phyloP scores from a whole-genome alignment of 2,113 vertebrate species.

The Mixornis gularis region DNA sequence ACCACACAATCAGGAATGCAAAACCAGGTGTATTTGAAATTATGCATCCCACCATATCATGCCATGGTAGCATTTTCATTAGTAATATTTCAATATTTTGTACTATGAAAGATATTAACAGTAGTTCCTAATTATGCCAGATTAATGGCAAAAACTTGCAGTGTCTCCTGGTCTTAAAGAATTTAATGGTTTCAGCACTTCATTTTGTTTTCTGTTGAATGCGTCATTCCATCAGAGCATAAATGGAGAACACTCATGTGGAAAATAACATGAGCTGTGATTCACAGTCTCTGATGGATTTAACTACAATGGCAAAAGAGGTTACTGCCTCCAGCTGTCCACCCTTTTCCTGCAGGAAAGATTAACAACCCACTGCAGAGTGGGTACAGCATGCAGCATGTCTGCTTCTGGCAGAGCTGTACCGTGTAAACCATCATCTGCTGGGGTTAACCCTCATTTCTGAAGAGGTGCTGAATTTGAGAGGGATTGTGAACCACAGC shows the following conservation, averaged over 20 bases:
- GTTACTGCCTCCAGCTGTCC: conserved; percentile 56
- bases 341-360: not conserved
- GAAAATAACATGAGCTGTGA: conserved; percentile 45
- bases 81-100: not conserved
- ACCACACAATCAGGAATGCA: not conserved
- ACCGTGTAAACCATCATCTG: not conserved
- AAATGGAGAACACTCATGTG: conserved; percentile 29
- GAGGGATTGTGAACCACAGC: not conserved
- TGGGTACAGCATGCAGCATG: rapidly evolving
- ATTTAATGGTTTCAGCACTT: conserved; percentile 21
- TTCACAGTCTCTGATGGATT: conserved; percentile 43
- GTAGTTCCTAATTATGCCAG: not conserved
- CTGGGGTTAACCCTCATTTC: not conserved
- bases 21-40: not conserved
- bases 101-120: not conserved
- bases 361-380: not conserved
- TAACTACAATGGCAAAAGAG: conserved; percentile 37
- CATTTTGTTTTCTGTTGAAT: conserved; percentile 36
- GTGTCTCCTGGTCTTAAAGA: not conserved
- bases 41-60: not conserved
- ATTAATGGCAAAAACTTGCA: conserved; percentile 15
- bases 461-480: not conserved
- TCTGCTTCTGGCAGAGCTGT: not conserved
- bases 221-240: not conserved
- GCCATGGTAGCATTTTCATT: not conserved